Evolutionary conservation across 2,113 vertebrate species (phyloP), one percentile per base, ranked within the genome.

Genomic region (Cyanoramphus novaezelandiae): DNA sequence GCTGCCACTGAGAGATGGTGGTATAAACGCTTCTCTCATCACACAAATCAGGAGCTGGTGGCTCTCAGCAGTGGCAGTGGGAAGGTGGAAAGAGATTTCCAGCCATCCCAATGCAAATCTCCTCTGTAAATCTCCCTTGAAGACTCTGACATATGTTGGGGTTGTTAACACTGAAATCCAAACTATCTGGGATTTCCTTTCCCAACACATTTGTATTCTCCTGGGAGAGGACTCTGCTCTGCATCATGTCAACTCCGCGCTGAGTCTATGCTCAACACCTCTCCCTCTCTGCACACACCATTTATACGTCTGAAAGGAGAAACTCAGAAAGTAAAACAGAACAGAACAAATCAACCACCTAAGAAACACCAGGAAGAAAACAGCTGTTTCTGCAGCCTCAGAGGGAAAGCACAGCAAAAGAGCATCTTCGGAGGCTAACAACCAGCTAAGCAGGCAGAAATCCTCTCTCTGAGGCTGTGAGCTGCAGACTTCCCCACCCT

Each of bases 1-100:
- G 1, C 0, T 39, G 18, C 31, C 3, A 0, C 1, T 20, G 68
- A 17, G 35, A n/a, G 41, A 2, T 0, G 10, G 13, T 11, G 49
- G 10, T 74, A 20, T 20, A 35, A 67, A 78, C 2, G 0, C 29
- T 28, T 71, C 33, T 33, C n/a, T 37, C 33, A 15, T 4, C 70
- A 27, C 41, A 28, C 0, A 1, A 9, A 5, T 4, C 17, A 10
- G 57, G 69, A 85, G 37, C 14, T 46, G 81, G 57, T 62, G 75
- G 35, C 41, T 74, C 44, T 68, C 69, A n/a, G 47, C 37, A 12
- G 27, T 1, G 27, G 4, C 3, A 37, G 4, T 6, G 35, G 16
- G 17, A 39, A 70, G 64, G n/a, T 46, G 53, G 35, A 19, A 86
- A 10, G 47, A 64, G 25, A 37, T 18, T 67, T 75, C 69, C 94